Percentiles rank a stretch among this genome's conserved stretches.
phyloP scores from a whole-genome alignment of 2,797 vertebrate genomes.

The Catamblyrhynchus diadema region DNA sequence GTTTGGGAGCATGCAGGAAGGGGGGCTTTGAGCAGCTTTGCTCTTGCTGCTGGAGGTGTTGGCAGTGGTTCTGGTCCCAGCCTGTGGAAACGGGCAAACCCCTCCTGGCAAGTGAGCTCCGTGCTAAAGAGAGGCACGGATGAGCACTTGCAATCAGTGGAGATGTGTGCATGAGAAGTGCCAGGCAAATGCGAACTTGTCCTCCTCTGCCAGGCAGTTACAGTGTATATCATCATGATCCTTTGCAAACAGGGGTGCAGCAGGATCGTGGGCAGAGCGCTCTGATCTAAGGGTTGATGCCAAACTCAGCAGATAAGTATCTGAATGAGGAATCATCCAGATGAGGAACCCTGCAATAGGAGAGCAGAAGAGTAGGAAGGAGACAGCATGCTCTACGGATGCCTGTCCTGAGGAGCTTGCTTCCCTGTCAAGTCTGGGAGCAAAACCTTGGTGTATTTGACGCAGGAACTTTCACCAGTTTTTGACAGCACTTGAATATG shows the following conservation, averaged over 20 bases:
- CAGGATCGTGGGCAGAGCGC: not conserved
- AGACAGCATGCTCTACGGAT: not conserved
- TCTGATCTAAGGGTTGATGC: not conserved
- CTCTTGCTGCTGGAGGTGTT: not conserved
- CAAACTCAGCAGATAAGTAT: slow-evolving; percentile 11
- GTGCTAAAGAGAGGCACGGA: not conserved
- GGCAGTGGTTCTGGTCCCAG: not conserved
- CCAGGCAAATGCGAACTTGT: slow-evolving; percentile 52
- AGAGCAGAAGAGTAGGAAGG: not conserved
- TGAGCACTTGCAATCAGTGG: not conserved
- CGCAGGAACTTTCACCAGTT: not conserved
- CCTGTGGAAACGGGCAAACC: not conserved
- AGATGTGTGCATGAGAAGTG: not conserved
- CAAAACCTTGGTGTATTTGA: not conserved
- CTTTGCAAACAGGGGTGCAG: slow-evolving; percentile 35
- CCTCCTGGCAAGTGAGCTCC: not conserved
- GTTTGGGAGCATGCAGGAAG: not conserved
- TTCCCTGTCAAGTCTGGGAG: not conserved
- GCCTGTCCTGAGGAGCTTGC: not conserved
- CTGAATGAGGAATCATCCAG: slow-evolving; percentile 18
- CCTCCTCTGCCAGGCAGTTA: slow-evolving; percentile 5
- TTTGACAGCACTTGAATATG: not conserved
- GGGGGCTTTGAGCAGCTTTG: not conserved
- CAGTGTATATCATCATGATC: not conserved
- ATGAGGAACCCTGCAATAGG: not conserved